Evolutionary conservation across 1,140 invertebrate genomes (phyloP).

Genomic region (Drosophila pseudoobscura): DNA sequence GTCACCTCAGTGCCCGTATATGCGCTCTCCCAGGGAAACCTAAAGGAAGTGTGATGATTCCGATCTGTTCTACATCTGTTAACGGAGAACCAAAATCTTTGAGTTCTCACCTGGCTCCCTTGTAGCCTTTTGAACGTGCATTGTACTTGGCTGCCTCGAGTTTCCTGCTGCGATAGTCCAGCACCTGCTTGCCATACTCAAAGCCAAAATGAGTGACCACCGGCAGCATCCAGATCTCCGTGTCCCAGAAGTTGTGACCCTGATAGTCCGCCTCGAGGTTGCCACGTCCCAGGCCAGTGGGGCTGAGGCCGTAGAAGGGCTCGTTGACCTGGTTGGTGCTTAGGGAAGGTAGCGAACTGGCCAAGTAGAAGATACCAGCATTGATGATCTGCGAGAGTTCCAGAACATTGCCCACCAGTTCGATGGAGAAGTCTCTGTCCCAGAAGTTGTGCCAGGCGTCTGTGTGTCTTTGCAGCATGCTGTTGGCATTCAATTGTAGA

Average conservation of each 20-base stretch:
- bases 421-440: constrained; percentile 74
- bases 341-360: constrained; percentile 84
- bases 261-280: constrained; percentile 74
- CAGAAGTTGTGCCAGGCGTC: constrained; percentile 66
- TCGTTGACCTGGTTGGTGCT: constrained; percentile 82
- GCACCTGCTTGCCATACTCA: constrained; percentile 55
- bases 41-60: neutral
- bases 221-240: constrained; percentile 82
- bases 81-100: no score
- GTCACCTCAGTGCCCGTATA: constrained; percentile 85
- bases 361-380: constrained; percentile 85
- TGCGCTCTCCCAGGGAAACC: constrained; percentile 85
- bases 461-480: constrained; percentile 47
- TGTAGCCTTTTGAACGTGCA: constrained; percentile 62
- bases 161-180: constrained; percentile 62
- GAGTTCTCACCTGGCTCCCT: constrained; percentile 60
- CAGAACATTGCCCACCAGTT: constrained; percentile 83
- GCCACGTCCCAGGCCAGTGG: constrained; percentile 85
- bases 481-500: constrained; percentile 11
- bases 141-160: constrained; percentile 65
- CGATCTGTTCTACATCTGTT: no score
- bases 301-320: constrained; percentile 85
- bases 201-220: constrained; percentile 58
- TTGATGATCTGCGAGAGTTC: constrained; percentile 84
- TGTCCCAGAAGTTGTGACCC: constrained; percentile 83